Evolutionary conservation across 2,797 vertebrate genomes (phyloP).

Genomic region (Holocentrus rufus): DNA sequence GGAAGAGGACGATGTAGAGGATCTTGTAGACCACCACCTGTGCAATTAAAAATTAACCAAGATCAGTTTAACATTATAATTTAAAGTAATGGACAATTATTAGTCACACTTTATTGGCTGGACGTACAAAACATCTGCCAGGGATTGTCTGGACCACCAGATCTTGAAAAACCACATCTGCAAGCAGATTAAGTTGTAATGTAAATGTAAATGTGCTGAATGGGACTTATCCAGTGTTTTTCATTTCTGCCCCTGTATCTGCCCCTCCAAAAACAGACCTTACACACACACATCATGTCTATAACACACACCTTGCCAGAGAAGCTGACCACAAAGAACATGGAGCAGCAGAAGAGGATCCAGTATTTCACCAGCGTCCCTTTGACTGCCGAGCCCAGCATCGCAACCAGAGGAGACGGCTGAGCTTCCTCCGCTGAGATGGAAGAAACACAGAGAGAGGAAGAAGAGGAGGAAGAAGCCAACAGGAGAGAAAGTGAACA

Average conservation of each 20-base stretch:
- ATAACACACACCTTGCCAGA: constrained; percentile 73
- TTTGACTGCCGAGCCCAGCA: constrained; percentile 78
- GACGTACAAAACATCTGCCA: neutral
- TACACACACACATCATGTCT: no score
- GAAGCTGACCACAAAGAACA: constrained; percentile 85
- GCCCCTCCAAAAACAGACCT: no score
- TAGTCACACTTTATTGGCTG: neutral
- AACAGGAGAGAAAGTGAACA: neutral
- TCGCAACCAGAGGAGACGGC: constrained; percentile 68
- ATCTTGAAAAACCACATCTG: no score
- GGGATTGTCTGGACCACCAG: no score
- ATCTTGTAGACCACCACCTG: constrained; percentile 82
- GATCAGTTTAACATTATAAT: neutral
- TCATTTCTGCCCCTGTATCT: no score
- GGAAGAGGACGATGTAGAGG: constrained; percentile 81
- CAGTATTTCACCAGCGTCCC: constrained; percentile 80
- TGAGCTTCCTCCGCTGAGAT: constrained; percentile 68
- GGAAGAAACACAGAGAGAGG: neutral
- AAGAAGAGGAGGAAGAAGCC: neutral
- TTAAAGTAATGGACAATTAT: neutral
- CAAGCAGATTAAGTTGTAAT: no score
- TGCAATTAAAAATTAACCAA: constrained; percentile 26
- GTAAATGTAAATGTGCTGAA: neutral
- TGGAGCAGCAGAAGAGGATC: constrained; percentile 83
- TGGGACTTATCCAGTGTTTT: neutral